Evolutionary conservation across 2,888 invertebrate genomes (phyloP), one percentile per base, ranked within the genome.

Genomic region (Ochlodes sylvanus): DNA sequence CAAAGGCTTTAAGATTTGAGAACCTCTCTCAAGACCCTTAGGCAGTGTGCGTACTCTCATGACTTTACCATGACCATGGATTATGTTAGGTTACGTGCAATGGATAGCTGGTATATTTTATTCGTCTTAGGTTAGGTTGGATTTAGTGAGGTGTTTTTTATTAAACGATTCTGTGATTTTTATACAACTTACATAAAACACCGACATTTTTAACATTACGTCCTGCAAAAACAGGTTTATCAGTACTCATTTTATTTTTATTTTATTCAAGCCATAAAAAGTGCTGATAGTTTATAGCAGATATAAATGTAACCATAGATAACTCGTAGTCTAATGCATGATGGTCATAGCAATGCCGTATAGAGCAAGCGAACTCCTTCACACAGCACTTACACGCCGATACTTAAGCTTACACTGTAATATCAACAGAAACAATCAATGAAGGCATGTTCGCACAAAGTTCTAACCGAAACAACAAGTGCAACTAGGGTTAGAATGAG

Each of bases 361-460:
- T 61, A 67, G 67, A 67, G 55, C 61, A 67, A 44, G 61, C 55
- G 54, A 34, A 32, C 55, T 55, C 55, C 67, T 58, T 66, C 84
- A 90, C 90, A 90, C 90, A 92, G 91, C 92, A 92, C 90, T 82
- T 90, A 90, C 90, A 89, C 86, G 78, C 79, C 77, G 78, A 79
- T 77, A 42, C 34, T 62, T 21, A 62, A 68, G 62, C 67, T 55
- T 47, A 61, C 55, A n/a, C 55, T 61, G 38, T 68, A 62, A 68
- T 47, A 68, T 56, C 56, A 68, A 57, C 55, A 57, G 42, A 58
- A 41, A 58, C 21, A 42, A 42, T 47, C 34, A 64, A 19, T 44
- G 34, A 47, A 57, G 47, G 56, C 34, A 66, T 54, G 34, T 61
- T 19, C 44, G 61, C 66, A 61, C 32, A 42, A 52, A 61, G 32